A percentile compares a stretch with the other conserved stretches of the same genome.
Evolutionary conservation across 2,888 invertebrate genomes (phyloP).

Genomic region (Drosophila ustulata): DNA sequence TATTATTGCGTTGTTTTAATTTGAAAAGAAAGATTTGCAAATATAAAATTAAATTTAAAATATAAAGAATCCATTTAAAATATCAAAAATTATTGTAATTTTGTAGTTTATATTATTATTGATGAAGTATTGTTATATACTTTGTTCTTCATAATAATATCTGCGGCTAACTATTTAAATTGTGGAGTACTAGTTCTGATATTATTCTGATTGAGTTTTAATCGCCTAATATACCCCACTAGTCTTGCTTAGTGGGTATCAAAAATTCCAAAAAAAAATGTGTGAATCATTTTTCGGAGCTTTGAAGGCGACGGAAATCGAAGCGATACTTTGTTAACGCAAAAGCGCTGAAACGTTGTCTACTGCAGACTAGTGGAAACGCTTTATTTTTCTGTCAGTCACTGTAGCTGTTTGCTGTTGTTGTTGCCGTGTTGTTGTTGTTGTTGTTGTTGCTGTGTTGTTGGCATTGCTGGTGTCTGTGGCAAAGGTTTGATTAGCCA

Average conservation of each 20-base stretch:
- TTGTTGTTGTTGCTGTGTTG: slow-evolving; percentile 2
- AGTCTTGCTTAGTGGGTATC: background rate
- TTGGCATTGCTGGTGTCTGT: slow-evolving; percentile 48
- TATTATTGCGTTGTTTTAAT: too few relatives aligned
- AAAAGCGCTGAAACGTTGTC: background rate
- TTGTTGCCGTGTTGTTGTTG: background rate
- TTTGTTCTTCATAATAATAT: too few relatives aligned
- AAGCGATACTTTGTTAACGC: slow-evolving; percentile 1
- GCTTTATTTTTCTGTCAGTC: background rate
- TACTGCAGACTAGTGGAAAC: slow-evolving; percentile 4
- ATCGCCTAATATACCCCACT: too few relatives aligned
- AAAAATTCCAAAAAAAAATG: background rate
- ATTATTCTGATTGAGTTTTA: too few relatives aligned
- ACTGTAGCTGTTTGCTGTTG: slow-evolving; percentile 2
- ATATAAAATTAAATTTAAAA: too few relatives aligned
- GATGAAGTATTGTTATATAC: too few relatives aligned
- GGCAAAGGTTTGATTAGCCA: slow-evolving; percentile 79
- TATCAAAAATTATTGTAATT: too few relatives aligned
- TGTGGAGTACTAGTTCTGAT: too few relatives aligned
- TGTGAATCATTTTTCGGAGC: background rate
- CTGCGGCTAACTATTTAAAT: too few relatives aligned
- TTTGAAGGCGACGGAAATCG: background rate
- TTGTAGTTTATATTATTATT: too few relatives aligned
- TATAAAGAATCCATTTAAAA: too few relatives aligned
- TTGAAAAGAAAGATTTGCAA: too few relatives aligned